These are phyloP conservation scores for Theocolax elegans DNA, from an alignment of 1,140 invertebrate genomes.

Conservation along the genomic window DNA sequence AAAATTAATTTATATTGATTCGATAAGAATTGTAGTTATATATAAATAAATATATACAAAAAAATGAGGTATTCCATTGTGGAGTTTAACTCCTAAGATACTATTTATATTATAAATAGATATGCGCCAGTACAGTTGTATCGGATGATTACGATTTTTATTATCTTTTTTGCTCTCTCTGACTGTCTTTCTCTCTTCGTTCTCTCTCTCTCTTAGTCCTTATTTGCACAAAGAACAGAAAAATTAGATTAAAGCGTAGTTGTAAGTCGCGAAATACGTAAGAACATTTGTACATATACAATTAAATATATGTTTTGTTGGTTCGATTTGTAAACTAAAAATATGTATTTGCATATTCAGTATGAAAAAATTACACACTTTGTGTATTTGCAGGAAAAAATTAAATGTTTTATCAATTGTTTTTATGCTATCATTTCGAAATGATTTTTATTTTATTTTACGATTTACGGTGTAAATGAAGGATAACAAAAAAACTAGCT, in stretches of 20 bases:
- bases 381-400: background rate
- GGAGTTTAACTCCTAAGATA: constrained; percentile 23
- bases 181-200: too few relatives aligned
- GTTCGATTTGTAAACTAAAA: background rate
- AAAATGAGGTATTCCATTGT: background rate
- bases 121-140: constrained; percentile 33
- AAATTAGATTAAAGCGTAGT: background rate
- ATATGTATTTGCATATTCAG: too few relatives aligned
- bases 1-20: too few relatives aligned
- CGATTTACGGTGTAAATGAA: too few relatives aligned
- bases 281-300: constrained; percentile 31
- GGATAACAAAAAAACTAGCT: background rate
- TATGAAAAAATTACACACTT: background rate
- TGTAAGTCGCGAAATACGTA: background rate
- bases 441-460: too few relatives aligned
- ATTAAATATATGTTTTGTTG: constrained; percentile 5
- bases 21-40: constrained; percentile 32
- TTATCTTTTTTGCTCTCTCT: too few relatives aligned
- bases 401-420: constrained; percentile 1
- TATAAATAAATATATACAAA: background rate
- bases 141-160: constrained; percentile 15
- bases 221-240: constrained; percentile 39
- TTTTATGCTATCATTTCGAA: too few relatives aligned
- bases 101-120: constrained; percentile 20
- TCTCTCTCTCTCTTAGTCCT: too few relatives aligned